Conservation (phyloP, 1,140 invertebrate genomes). For the Trichonephila inaurata region DNA sequence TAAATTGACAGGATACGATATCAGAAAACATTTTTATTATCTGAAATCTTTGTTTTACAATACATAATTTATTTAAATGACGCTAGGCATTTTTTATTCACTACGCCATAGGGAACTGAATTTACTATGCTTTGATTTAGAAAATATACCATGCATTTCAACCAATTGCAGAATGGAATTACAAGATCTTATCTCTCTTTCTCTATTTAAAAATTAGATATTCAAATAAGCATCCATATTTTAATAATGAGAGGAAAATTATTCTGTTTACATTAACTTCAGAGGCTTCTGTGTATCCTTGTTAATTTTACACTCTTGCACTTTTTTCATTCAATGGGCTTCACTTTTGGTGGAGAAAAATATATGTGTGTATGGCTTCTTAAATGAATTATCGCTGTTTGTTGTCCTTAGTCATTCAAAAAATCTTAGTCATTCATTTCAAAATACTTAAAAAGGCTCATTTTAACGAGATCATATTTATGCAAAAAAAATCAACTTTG, state of each 20-base stretch:
- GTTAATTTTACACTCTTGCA: not conserved
- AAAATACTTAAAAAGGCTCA: too few species aligned
- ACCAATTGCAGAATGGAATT: not conserved
- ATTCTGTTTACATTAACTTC: not conserved
- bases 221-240: not conserved
- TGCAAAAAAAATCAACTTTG: too few species aligned
- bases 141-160: not conserved
- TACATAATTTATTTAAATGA: not conserved
- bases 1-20: too few species aligned
- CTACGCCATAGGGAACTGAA: not conserved
- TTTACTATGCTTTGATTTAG: not conserved
- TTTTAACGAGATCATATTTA: too few species aligned
- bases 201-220: not conserved
- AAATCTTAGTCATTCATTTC: too few species aligned
- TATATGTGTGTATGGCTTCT: not conserved
- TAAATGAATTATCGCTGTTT: not conserved
- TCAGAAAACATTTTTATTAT: too few species aligned
- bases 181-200: not conserved
- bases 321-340: constrained; percentile 15
- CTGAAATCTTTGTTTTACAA: not conserved
- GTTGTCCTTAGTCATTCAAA: too few species aligned
- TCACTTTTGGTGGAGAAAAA: not conserved
- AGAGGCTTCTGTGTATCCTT: not conserved
- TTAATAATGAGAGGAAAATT: not conserved
- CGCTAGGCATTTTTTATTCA: not conserved